Percentiles rank a stretch among this genome's conserved stretches.
These are phyloP conservation scores for Sebastes trivittatus DNA, from an alignment of 2,797 vertebrate genomes.

Conservation along the genomic window DNA sequence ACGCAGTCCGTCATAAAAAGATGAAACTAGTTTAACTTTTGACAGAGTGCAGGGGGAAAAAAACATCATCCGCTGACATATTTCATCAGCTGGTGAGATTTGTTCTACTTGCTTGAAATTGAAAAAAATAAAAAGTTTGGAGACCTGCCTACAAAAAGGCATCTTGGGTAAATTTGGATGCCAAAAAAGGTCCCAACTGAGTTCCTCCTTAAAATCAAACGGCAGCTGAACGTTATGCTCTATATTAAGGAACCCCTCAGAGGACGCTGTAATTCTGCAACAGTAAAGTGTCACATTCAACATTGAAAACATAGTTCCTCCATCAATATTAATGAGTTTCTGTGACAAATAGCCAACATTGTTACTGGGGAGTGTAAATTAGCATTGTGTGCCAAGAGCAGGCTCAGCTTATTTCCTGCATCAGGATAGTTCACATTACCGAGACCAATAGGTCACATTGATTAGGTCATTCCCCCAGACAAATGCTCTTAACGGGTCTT, in stretches of 20 bases:
- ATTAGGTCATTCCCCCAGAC: slow-evolving; percentile 45
- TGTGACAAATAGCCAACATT: slow-evolving; percentile 11
- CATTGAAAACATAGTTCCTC: background rate
- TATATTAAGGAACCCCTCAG: background rate
- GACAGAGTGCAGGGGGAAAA: background rate
- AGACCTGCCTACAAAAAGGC: background rate
- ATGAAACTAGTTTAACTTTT: slow-evolving; percentile 12
- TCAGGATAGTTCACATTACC: slow-evolving; percentile 50
- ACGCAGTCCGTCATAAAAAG: background rate
- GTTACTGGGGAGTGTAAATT: slow-evolving; percentile 23
- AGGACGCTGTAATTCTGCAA: background rate
- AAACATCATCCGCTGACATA: background rate
- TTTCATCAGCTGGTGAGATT: background rate
- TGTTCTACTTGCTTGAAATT: background rate
- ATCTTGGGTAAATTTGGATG: background rate
- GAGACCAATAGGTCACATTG: slow-evolving; percentile 59
- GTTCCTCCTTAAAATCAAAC: background rate
- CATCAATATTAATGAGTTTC: slow-evolving; percentile 16
- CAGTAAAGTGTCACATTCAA: background rate
- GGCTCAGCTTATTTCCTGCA: slow-evolving; percentile 52
- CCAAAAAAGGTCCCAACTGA: background rate
- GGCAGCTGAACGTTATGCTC: background rate
- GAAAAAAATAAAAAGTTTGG: background rate
- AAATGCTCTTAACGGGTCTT: slow-evolving; percentile 38
- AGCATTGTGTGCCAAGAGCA: slow-evolving; percentile 19